Conservation (phyloP, 2,113 vertebrate species). For the Heterotis niloticus region DNA sequence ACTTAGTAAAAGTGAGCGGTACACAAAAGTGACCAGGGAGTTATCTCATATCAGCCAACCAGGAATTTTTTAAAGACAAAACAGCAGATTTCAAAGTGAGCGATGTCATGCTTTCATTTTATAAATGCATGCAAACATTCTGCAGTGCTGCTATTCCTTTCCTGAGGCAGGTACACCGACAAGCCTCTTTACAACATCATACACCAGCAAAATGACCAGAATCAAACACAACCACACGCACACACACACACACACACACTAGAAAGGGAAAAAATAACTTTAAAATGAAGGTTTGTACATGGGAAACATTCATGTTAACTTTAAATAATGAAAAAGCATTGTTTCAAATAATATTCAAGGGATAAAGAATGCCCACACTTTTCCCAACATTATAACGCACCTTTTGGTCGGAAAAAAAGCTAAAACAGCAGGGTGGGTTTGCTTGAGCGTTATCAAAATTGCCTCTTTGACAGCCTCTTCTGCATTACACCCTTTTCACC, state of each 20-base stretch:
- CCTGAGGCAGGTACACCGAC: slow-evolving; percentile 16
- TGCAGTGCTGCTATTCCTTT: not conserved
- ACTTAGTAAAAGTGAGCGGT: not conserved
- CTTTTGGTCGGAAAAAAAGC: not conserved
- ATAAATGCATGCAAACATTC: slow-evolving; percentile 26
- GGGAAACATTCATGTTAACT: slow-evolving; percentile 16
- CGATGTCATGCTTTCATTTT: slow-evolving; percentile 26
- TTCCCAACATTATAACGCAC: slow-evolving; percentile 10
- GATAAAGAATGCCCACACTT: slow-evolving; percentile 16
- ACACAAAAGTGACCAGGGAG: not conserved
- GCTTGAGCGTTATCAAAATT: not conserved
- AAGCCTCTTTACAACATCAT: not conserved
- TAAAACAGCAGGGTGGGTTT: not conserved
- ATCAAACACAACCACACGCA: slow-evolving; percentile 16
- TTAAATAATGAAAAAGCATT: slow-evolving; percentile 14
- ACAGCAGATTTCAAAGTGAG: not conserved
- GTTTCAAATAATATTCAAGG: slow-evolving; percentile 21
- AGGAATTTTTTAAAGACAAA: slow-evolving; percentile 8
- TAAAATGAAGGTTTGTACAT: slow-evolving; percentile 6
- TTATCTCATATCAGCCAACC: not conserved
- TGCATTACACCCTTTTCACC: not conserved
- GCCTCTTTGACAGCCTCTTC: not conserved
- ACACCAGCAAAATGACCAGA: slow-evolving; percentile 3
- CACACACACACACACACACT: not conserved
- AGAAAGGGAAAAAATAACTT: not conserved